These are phyloP conservation scores for Tonatia bakeri DNA, from an alignment of 2,113 vertebrate species.

Conservation along the genomic window DNA sequence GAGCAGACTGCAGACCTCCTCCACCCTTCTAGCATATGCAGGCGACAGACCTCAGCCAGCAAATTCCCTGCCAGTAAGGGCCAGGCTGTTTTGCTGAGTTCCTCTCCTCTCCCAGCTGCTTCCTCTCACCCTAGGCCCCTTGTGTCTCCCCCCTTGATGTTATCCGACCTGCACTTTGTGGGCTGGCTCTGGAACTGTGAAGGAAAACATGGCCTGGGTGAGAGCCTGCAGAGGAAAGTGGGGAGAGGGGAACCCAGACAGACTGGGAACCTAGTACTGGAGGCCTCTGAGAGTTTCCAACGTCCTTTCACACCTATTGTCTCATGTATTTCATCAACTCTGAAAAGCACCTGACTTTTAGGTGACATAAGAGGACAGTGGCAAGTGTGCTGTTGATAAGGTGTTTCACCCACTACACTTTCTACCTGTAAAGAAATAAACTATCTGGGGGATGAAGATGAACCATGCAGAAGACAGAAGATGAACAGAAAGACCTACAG, in stretches of 20 bases:
- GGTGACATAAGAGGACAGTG: not conserved
- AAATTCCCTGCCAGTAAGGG: not conserved
- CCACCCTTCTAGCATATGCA: not conserved
- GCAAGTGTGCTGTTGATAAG: not conserved
- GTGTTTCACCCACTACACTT: not conserved
- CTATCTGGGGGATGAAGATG: not conserved
- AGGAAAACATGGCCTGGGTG: not conserved
- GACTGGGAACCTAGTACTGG: no score
- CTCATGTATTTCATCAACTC: not conserved
- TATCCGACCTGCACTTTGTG: not conserved
- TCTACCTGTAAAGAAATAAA: not conserved
- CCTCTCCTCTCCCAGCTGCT: not conserved
- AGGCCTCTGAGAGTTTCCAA: not conserved
- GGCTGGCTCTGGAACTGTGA: not conserved
- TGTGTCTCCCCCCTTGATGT: not conserved
- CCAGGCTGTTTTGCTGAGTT: not conserved
- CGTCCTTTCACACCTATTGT: not conserved
- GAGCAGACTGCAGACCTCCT: no score
- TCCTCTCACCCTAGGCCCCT: accelerated
- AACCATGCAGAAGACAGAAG: not conserved
- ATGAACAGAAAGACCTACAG: not conserved
- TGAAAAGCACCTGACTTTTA: not conserved
- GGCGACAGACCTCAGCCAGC: not conserved
- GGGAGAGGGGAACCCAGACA: accelerated
- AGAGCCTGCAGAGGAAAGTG: not conserved